phyloP scores from a whole-genome alignment of 2,797 vertebrate genomes.

The Momotus momota region DNA sequence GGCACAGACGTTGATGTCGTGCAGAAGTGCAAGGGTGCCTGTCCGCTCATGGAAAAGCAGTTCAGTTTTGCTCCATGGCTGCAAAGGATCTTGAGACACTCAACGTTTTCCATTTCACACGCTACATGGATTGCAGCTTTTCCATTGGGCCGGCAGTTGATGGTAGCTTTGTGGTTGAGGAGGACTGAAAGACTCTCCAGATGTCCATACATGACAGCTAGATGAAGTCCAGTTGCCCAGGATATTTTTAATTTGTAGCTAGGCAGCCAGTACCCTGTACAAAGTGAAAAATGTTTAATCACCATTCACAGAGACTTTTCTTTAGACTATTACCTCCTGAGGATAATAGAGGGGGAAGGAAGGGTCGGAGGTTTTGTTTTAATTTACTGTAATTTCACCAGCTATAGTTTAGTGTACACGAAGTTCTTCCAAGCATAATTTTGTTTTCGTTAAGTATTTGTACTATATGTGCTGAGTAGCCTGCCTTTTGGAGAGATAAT shows the following conservation, averaged over 20 bases:
- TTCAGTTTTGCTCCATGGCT: conserved; percentile 87
- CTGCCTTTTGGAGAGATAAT: not conserved
- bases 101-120: conserved; percentile 85
- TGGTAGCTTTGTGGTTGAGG: conserved; percentile 87
- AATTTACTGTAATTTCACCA: not conserved
- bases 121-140: conserved; percentile 95
- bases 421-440: not conserved
- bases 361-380: not conserved
- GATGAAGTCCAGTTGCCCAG: conserved; percentile 93
- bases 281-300: not conserved
- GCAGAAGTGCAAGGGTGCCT: conserved; percentile 91
- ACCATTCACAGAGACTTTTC: not conserved
- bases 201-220: conserved; percentile 90
- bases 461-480: not conserved
- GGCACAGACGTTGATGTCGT: conserved; percentile 83
- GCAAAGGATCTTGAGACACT: conserved; percentile 88
- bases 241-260: conserved; percentile 93
- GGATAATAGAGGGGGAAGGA: not conserved
- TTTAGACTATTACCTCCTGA: not conserved
- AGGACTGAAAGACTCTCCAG: conserved; percentile 88
- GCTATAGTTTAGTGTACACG: not conserved
- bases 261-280: conserved; percentile 93
- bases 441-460: not conserved
- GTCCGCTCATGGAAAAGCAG: conserved; percentile 89
- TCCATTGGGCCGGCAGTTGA: conserved; percentile 93